Conservation (phyloP, 2,113 vertebrate genomes). For the Hippocampus zosterae region DNA sequence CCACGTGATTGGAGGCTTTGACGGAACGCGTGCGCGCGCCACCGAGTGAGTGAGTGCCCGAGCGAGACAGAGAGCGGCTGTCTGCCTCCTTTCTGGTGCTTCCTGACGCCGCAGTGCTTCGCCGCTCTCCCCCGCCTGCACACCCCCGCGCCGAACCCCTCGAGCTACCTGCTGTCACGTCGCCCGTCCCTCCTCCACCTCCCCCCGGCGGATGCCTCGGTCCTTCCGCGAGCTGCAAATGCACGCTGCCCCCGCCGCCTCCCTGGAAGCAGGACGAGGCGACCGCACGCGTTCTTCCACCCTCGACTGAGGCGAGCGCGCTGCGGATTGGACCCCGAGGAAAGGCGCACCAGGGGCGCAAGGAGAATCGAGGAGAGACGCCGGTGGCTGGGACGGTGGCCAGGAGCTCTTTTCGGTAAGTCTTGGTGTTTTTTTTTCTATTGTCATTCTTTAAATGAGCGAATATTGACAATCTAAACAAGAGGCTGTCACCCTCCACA, state of each 20-base stretch:
- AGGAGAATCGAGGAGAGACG: constrained; percentile 40
- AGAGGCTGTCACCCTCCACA: constrained; percentile 7
- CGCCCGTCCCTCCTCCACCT: constrained; percentile 14
- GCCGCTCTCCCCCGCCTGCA: constrained; percentile 24
- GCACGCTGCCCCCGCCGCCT: constrained; percentile 54
- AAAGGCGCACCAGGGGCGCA: constrained; percentile 32
- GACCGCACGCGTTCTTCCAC: constrained; percentile 47
- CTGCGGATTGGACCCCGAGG: constrained; percentile 55
- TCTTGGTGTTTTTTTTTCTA: constrained; percentile 24
- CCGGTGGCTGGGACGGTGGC: constrained; percentile 44
- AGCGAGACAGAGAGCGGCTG: constrained; percentile 41
- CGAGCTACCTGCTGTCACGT: constrained; percentile 15
- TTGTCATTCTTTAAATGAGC: too few relatives aligned
- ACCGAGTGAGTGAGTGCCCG: constrained; percentile 7
- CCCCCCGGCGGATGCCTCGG: constrained; percentile 48
- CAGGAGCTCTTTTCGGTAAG: constrained; percentile 60
- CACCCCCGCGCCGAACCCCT: constrained; percentile 21
- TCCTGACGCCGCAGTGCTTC: constrained; percentile 56
- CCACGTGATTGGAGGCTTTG: background rate
- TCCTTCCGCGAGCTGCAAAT: constrained; percentile 54
- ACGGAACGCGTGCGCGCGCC: constrained; percentile 13
- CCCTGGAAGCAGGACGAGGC: constrained; percentile 60
- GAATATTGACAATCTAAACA: background rate
- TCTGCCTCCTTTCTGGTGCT: constrained; percentile 50
- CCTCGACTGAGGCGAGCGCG: constrained; percentile 49